Conservation (phyloP, 2,113 vertebrate genomes). For the Phalacrocorax brasilianus region DNA sequence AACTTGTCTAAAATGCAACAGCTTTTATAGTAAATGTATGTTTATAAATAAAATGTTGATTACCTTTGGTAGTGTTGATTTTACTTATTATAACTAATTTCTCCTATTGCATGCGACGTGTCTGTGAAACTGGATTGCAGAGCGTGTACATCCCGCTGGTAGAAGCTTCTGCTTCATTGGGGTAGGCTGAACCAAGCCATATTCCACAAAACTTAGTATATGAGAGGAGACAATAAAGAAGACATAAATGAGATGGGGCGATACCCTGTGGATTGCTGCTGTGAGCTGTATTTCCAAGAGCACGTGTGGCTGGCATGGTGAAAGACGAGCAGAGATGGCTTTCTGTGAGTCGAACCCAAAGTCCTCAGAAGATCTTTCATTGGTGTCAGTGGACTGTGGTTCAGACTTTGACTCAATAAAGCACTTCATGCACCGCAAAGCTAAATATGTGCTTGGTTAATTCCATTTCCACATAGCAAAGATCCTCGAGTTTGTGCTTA, state of each 20-base stretch:
- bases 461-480: neutral
- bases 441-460: neutral
- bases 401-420: neutral
- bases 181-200: neutral
- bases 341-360: neutral
- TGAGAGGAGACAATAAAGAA: neutral
- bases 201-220: neutral
- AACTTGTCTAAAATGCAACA: conserved; percentile 86
- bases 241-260: neutral
- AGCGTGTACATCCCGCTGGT: neutral
- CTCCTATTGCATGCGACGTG: accelerated
- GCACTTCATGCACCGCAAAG: neutral
- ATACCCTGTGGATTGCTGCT: neutral
- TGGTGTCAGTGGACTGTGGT: neutral
- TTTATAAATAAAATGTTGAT: conserved; percentile 98
- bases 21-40: conserved; percentile 97
- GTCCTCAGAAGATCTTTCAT: neutral
- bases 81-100: neutral
- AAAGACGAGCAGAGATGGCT: neutral
- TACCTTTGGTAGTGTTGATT: conserved; percentile 46
- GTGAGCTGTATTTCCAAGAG: neutral
- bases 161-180: neutral
- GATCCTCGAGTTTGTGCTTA: neutral
- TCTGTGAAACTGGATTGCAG: neutral
- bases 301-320: neutral